Percentiles rank a stretch among this genome's conserved stretches.
Conservation (phyloP, 2,888 invertebrate species). For the Lasioglossum vierecki region DNA sequence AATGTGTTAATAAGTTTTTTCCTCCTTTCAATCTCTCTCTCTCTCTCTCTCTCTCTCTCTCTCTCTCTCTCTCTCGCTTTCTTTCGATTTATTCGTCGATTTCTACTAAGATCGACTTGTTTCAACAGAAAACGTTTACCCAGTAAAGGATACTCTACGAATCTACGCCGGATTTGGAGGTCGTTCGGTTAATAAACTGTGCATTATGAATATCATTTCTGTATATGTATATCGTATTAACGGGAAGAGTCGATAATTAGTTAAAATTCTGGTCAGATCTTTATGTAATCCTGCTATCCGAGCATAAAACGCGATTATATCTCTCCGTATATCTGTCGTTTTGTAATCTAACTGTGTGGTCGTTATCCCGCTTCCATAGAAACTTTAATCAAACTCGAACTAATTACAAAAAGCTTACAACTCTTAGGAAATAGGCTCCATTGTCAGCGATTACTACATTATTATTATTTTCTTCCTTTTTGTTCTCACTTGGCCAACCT, state of each 20-base stretch:
- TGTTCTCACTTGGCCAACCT: conserved; percentile 70
- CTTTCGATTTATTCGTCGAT: conserved; percentile 39
- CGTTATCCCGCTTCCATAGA: conserved; percentile 59
- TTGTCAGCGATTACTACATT: conserved; percentile 51
- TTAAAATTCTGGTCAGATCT: conserved; percentile 71
- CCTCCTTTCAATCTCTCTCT: not conserved
- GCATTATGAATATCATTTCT: conserved; percentile 42
- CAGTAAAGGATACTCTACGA: conserved; percentile 56
- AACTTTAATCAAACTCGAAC: conserved; percentile 69
- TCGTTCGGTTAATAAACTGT: conserved; percentile 49
- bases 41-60: not conserved
- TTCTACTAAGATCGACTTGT: conserved; percentile 58
- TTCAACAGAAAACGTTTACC: conserved; percentile 59
- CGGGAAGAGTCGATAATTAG: conserved; percentile 48
- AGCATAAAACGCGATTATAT: conserved; percentile 30
- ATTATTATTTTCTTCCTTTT: conserved; percentile 25
- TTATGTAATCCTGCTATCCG: conserved; percentile 45
- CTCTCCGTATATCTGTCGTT: not conserved
- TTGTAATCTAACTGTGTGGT: conserved; percentile 43
- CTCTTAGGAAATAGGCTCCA: conserved; percentile 71
- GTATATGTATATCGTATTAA: conserved; percentile 39
- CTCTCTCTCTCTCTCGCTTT: too few relatives aligned
- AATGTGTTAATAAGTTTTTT: conserved; percentile 73
- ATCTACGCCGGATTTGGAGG: conserved; percentile 55
- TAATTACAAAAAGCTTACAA: conserved; percentile 74